A percentile compares a stretch with the other conserved stretches of the same genome.
Conservation (phyloP, 2,113 vertebrate genomes). For the Tauraco erythrolophus region DNA sequence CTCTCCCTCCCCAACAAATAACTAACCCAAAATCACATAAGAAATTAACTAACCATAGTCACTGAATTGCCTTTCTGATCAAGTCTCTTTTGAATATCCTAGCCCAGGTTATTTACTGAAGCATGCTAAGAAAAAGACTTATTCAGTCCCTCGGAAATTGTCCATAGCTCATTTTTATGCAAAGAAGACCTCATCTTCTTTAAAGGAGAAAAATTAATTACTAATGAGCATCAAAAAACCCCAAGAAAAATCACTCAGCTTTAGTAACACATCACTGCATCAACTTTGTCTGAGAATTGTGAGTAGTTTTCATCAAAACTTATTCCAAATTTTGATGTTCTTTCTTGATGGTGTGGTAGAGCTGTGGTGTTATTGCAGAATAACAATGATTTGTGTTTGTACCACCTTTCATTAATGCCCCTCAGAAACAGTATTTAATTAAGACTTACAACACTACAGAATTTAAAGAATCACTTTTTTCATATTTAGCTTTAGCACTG, state of each 20-base stretch:
- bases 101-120: slow-evolving; percentile 23
- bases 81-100: neutral
- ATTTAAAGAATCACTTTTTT: neutral
- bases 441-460: neutral
- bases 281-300: slow-evolving; percentile 66
- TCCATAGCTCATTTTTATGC: slow-evolving; percentile 53
- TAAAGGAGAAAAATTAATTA: slow-evolving; percentile 51
- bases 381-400: neutral
- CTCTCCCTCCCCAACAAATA: neutral
- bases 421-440: neutral
- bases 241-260: slow-evolving; percentile 61
- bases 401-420: neutral
- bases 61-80: neutral
- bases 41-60: neutral
- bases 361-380: neutral
- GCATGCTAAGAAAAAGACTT: slow-evolving; percentile 10
- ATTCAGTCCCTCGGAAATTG: neutral
- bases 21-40: neutral
- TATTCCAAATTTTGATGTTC: neutral
- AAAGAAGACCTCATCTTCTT: slow-evolving; percentile 45
- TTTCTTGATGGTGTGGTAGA: neutral
- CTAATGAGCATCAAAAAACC: slow-evolving; percentile 69
- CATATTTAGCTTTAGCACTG: neutral
- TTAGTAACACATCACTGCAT: slow-evolving; percentile 66
- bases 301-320: slow-evolving; percentile 46